A percentile compares a stretch with the other conserved stretches of the same genome.
These are phyloP conservation scores for Cephalotes varians DNA, from an alignment of 2,888 invertebrate genomes.

Conservation along the genomic window DNA sequence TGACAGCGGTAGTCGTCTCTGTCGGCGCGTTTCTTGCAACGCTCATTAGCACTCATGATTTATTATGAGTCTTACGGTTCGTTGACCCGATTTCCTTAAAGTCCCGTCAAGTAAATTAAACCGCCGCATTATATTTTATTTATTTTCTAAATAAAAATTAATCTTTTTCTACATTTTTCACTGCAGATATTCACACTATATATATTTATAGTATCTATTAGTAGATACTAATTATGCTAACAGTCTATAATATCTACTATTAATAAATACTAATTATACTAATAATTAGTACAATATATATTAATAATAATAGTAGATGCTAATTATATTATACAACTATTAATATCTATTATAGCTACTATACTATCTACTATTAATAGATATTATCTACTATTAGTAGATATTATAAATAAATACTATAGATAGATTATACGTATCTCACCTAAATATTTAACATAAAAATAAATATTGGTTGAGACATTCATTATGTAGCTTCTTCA, in stretches of 20 bases:
- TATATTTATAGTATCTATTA: too few species aligned
- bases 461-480: not conserved
- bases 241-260: too few species aligned
- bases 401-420: too few species aligned
- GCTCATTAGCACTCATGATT: conserved; percentile 57
- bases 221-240: too few species aligned
- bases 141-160: not conserved
- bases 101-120: not conserved
- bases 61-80: conserved; percentile 46
- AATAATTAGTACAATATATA: too few species aligned
- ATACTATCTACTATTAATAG: too few species aligned
- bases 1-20: not conserved
- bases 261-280: too few species aligned
- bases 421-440: not conserved
- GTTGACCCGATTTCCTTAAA: conserved; percentile 40
- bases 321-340: too few species aligned
- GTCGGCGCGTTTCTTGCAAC: conserved; percentile 45
- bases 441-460: not conserved
- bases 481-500: not conserved
- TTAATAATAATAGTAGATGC: too few species aligned
- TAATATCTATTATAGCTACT: too few species aligned
- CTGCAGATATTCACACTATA: not conserved
- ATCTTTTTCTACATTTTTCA: not conserved
- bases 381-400: too few species aligned
- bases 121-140: not conserved